These are phyloP conservation scores for Ammodytes dubius DNA, from an alignment of 2,113 vertebrate species.

Conservation along the genomic window DNA sequence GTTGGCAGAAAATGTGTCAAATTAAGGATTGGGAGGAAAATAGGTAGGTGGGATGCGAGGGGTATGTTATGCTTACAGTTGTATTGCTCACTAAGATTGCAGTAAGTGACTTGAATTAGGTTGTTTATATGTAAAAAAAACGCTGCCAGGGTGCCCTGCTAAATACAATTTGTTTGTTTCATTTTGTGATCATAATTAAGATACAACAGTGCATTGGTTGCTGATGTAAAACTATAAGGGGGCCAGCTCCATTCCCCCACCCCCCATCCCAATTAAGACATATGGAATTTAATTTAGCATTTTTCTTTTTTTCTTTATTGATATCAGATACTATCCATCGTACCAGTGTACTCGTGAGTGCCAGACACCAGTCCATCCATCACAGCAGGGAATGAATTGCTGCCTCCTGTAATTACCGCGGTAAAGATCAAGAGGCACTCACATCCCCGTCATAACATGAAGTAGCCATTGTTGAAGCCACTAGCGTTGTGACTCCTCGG, in stretches of 20 bases:
- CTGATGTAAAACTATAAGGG: not conserved
- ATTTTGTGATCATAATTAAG: not conserved
- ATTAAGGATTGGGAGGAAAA: too few relatives aligned
- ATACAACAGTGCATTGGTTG: not conserved
- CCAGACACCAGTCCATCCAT: slow-evolving; percentile 6
- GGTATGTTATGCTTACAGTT: too few relatives aligned
- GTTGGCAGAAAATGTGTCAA: too few relatives aligned
- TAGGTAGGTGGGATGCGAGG: too few relatives aligned
- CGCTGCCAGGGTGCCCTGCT: not conserved
- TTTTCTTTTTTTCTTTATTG: not conserved
- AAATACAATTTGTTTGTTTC: not conserved
- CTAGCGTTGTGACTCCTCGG: slow-evolving; percentile 3
- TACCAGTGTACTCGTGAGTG: slow-evolving; percentile 1
- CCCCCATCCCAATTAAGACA: not conserved
- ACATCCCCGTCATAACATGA: slow-evolving; percentile 1
- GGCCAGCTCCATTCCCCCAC: not conserved
- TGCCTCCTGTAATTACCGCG: slow-evolving; percentile 43
- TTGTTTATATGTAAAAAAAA: too few relatives aligned
- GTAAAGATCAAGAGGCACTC: slow-evolving; percentile 51
- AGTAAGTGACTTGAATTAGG: too few relatives aligned
- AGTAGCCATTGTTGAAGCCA: slow-evolving; percentile 15
- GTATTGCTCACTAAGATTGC: too few relatives aligned
- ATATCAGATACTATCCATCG: slow-evolving; percentile 1
- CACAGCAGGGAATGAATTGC: slow-evolving; percentile 33
- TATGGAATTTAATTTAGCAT: not conserved